phyloP scores from a whole-genome alignment of 2,797 vertebrate species.

The Darevskia nairensis region DNA sequence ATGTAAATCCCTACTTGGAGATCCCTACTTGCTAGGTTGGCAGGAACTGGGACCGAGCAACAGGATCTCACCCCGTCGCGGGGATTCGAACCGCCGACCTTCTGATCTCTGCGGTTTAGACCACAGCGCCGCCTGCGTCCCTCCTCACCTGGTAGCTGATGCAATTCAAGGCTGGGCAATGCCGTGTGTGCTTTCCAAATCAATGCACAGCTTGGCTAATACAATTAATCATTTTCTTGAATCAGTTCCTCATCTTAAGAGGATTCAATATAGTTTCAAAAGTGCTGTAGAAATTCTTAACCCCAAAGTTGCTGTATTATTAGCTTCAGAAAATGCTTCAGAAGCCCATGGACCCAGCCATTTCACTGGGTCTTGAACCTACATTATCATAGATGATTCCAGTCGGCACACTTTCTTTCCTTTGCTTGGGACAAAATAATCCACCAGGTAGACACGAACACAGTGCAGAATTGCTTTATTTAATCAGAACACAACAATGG shows the following conservation, averaged over 20 bases:
- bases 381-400: neutral
- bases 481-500: neutral
- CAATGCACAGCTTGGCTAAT: neutral
- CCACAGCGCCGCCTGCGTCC: too few relatives aligned
- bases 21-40: too few relatives aligned
- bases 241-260: neutral
- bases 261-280: neutral
- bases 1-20: slow-evolving; percentile 9
- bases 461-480: neutral
- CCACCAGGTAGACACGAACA: neutral
- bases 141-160: neutral
- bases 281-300: neutral
- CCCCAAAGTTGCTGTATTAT: neutral
- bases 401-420: neutral
- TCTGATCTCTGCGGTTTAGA: too few relatives aligned
- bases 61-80: too few relatives aligned
- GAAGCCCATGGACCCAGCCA: neutral
- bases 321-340: neutral
- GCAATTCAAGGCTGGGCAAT: too few relatives aligned
- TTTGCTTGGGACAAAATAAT: neutral
- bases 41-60: too few relatives aligned
- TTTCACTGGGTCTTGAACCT: neutral
- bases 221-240: neutral
- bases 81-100: too few relatives aligned
- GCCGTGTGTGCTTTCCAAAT: neutral